Conservation (phyloP, 2,113 vertebrate genomes). For the Rana temporaria region DNA sequence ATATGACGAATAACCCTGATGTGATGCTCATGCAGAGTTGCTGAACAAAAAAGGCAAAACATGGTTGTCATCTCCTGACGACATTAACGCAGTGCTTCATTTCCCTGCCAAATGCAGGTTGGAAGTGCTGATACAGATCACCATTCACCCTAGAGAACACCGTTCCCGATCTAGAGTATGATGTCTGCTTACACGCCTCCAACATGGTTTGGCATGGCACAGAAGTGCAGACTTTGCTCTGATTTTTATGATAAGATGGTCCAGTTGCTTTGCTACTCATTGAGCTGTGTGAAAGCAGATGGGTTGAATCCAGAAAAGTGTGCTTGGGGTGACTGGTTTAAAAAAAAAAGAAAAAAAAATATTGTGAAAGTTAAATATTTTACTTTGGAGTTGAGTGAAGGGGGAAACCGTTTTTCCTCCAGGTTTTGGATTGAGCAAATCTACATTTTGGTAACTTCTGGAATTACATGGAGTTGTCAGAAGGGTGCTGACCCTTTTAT, state of each 20-base stretch:
- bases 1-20: constrained; percentile 68
- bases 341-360: not conserved
- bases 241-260: not conserved
- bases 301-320: constrained; percentile 14
- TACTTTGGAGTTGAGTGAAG: too few relatives aligned
- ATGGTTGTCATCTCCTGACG: constrained; percentile 51
- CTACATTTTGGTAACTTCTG: too few relatives aligned
- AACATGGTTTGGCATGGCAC: constrained; percentile 65
- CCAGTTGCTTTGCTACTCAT: not conserved
- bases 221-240: constrained; percentile 38
- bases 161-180: constrained; percentile 64
- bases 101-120: constrained; percentile 59
- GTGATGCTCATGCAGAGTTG: not conserved
- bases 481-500: too few relatives aligned
- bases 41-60: not conserved
- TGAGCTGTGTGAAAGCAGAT: not conserved
- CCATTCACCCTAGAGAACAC: constrained; percentile 63
- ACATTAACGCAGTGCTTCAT: constrained; percentile 60
- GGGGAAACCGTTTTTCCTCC: too few relatives aligned
- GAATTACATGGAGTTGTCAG: too few relatives aligned
- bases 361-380: too few relatives aligned
- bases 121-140: constrained; percentile 62
- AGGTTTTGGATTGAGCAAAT: too few relatives aligned
- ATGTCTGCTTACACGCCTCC: constrained; percentile 60
- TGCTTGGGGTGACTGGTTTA: constrained; percentile 2